Percentiles rank a stretch among this genome's conserved stretches.
Evolutionary conservation across 2,113 vertebrate genomes (phyloP).

Genomic region (Halcyon malimbica): DNA sequence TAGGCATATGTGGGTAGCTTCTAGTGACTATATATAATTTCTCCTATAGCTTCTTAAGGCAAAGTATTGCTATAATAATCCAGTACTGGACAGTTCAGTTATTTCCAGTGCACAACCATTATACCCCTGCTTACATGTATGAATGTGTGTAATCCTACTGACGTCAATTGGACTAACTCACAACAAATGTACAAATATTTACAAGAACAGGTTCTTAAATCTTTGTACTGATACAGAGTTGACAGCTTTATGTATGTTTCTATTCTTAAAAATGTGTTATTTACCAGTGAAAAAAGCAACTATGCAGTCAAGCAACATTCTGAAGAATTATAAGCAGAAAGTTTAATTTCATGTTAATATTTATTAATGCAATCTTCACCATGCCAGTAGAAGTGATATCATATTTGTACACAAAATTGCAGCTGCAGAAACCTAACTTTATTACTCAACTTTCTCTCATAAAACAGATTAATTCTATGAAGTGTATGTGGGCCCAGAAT

Average conservation of each 20-base stretch:
- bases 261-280: not conserved
- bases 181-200: not conserved
- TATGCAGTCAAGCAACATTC: not conserved
- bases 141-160: not conserved
- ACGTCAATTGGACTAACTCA: not conserved
- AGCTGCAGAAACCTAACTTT: not conserved
- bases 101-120: not conserved
- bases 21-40: not conserved
- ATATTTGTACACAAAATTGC: not conserved
- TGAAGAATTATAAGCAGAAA: not conserved
- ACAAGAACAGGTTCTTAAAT: not conserved
- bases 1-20: not conserved
- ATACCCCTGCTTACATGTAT: not conserved
- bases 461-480: not conserved
- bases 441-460: not conserved
- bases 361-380: not conserved
- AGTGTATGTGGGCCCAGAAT: not conserved
- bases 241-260: not conserved
- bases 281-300: not conserved
- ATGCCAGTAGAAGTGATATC: not conserved
- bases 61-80: constrained; percentile 6
- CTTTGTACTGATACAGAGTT: not conserved
- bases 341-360: not conserved
- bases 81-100: not conserved
- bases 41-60: constrained; percentile 12